Evolutionary conservation across 2,113 vertebrate species (phyloP).

Genomic region (Anseranas semipalmata): DNA sequence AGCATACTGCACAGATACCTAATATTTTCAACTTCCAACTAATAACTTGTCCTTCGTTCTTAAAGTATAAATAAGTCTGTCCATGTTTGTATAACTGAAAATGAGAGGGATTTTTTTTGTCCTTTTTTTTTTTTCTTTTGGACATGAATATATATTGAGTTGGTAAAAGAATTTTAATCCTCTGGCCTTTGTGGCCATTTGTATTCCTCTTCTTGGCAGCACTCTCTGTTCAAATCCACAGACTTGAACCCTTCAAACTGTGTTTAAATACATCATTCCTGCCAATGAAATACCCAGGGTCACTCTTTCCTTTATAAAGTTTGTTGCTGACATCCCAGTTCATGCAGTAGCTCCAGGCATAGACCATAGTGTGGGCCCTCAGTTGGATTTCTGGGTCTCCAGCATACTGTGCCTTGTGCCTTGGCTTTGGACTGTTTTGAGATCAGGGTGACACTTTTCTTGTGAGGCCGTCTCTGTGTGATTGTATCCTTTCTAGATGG

Average conservation of each 20-base stretch:
- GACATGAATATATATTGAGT: neutral
- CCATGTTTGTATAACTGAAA: neutral
- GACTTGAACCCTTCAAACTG: neutral
- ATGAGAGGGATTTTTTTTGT: neutral
- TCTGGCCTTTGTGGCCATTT: neutral
- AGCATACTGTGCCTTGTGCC: neutral
- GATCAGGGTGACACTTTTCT: neutral
- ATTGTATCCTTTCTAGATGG: neutral
- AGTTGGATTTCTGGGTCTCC: neutral
- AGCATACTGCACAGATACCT: neutral
- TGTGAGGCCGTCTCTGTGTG: neutral
- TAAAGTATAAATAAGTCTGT: neutral
- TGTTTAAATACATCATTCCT: neutral
- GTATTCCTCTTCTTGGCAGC: neutral
- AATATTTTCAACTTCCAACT: neutral
- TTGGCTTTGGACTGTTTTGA: neutral
- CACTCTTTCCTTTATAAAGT: neutral
- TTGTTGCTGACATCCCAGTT: neutral
- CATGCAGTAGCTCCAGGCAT: too few relatives aligned
- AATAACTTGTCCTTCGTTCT: neutral
- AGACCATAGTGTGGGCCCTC: neutral
- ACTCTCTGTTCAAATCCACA: neutral
- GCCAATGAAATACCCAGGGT: neutral
- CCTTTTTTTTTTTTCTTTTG: neutral
- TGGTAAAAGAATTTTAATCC: neutral